Evolutionary conservation across 2,113 vertebrate genomes (phyloP), one percentile per base, ranked within the genome.

Genomic region (Myodes glareolus): DNA sequence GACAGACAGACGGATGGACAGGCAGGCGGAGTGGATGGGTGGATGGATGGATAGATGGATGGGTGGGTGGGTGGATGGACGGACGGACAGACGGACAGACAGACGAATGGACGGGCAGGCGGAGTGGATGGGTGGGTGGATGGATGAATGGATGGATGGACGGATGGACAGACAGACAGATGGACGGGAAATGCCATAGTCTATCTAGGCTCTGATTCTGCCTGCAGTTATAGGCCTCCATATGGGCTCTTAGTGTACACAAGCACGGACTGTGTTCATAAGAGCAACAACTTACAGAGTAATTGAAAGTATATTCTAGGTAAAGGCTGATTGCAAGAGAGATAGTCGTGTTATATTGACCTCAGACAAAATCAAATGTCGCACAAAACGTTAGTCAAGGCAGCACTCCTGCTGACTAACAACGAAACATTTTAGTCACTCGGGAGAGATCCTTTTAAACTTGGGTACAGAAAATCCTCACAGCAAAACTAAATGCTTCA

Each of bases 291-390:
- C 36, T 84, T 91, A 85, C 42, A 92, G 27, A 58, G 27, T 80
- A 12, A 31, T 21, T 78, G 58, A 91, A 70, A 70, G 55, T 82
- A 81, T 16, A 86, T 58, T 42, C 42, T 12, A 90, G 73, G 42
- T 73, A 90, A 96, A 78, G 58, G 76, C 31, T 90, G 86, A 87
- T 47, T 47, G 68, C 36, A 90, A 93, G n/a, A 33, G 77, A 88
- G 89, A 12, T 68, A 12, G 16, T 42, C 77, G 31, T 65, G 23
- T 45, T 78, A 45, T 31, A 47, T 6, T 92, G 81, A 92, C 87
- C 86, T 82, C 45, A 96, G 67, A 89, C 42, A 82, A 93, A 93
- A 75, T 70, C 63, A 61, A 68, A 45, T 39, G 31, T n/a, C 73
- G 65, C 75, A 67, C n/a, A 55, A 90, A 88, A 5, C 47, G 73